Base-by-base conservation (phyloP, 2,113 vertebrate genomes). In the Cyanoramphus novaezelandiae region DNA sequence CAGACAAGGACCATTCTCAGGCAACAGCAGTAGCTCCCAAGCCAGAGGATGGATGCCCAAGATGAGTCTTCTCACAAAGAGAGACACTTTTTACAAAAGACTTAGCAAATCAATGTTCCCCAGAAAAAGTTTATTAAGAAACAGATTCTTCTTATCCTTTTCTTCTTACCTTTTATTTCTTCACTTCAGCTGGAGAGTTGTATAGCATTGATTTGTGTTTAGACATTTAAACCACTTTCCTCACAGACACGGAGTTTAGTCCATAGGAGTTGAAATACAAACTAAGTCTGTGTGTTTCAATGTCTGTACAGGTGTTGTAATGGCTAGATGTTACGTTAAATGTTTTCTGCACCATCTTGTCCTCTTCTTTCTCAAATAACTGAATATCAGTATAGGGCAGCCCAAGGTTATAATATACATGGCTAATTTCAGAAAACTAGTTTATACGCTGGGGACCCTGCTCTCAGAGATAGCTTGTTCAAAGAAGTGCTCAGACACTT, bases 151-250 rank as follows among this genome's bases (percentile, higher is more conserved):
- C 35, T 33, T 44, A 50, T 10, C 8, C 6, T 88, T 88, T 88
- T 10, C 18, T 53, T 85, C 35, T 29, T 44, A 57, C 12, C 6
- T 6, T 87, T 89, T 88, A 12, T 57, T 33, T 55, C 8, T 84
- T 39, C 11, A 7, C 2, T 69, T 91, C 80, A 77, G 3, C 29
- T 37, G 14, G 11, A 69, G 11, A 25, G 7, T 2, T 0, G 0
- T 8, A 15, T 8, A 35, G 2, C 3, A 10, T 4, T 3, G 49
- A 14, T 49, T 71, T 60, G 6, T 69, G 2, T 29, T 81, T 57
- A n/a, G 17, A 47, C 3, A 20, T 62, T 83, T 62, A 39, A 68
- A 2, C 13, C 4, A 52, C 5, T 74, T 65, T 69, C n/a, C 7
- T 77, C 64, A 67, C 6, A 49, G 2, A 2, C 20, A 15, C 1